These are phyloP conservation scores for Sycophila sp. DNA, from an alignment of 1,140 invertebrate genomes.

Conservation along the genomic window DNA sequence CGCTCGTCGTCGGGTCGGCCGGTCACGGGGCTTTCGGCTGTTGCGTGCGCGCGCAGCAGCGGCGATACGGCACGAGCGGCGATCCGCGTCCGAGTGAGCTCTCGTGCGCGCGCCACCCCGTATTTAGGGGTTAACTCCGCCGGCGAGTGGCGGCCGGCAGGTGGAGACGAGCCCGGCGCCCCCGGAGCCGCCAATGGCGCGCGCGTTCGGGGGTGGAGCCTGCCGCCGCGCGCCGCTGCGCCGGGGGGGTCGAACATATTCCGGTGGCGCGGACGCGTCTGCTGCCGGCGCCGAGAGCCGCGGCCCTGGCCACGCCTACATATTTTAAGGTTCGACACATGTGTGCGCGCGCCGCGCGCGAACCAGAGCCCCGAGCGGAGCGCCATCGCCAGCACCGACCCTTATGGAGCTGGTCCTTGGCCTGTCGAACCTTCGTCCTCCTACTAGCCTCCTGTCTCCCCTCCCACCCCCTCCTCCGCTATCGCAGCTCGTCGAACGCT, in stretches of 20 bases:
- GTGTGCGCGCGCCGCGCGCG: conserved; percentile 51
- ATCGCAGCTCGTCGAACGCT: neutral
- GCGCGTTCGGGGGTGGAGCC: conserved; percentile 63
- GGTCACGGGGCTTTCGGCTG: too few relatives aligned
- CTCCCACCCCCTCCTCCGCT: too few relatives aligned
- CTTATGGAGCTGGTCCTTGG: conserved; percentile 24
- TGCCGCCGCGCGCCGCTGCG: conserved; percentile 34
- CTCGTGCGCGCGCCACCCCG: conserved; percentile 51
- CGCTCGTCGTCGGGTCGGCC: neutral
- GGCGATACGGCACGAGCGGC: conserved; percentile 42
- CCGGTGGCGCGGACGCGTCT: conserved; percentile 62
- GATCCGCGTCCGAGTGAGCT: conserved; percentile 59
- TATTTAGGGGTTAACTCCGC: conserved; percentile 56
- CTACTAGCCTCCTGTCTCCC: too few relatives aligned
- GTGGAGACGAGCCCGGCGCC: conserved; percentile 57
- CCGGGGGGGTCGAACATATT: conserved; percentile 63
- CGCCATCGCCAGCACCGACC: conserved; percentile 29
- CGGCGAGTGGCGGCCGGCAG: conserved; percentile 50
- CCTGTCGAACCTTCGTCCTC: conserved; percentile 24
- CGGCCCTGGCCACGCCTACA: conserved; percentile 65
- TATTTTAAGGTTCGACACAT: conserved; percentile 68
- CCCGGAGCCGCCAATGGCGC: conserved; percentile 44
- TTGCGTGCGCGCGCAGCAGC: conserved; percentile 25
- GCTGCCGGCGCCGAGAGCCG: conserved; percentile 47
- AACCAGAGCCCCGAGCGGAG: conserved; percentile 17